Conservation (phyloP, 2,113 vertebrate species). For the Siphamia tubifer region DNA sequence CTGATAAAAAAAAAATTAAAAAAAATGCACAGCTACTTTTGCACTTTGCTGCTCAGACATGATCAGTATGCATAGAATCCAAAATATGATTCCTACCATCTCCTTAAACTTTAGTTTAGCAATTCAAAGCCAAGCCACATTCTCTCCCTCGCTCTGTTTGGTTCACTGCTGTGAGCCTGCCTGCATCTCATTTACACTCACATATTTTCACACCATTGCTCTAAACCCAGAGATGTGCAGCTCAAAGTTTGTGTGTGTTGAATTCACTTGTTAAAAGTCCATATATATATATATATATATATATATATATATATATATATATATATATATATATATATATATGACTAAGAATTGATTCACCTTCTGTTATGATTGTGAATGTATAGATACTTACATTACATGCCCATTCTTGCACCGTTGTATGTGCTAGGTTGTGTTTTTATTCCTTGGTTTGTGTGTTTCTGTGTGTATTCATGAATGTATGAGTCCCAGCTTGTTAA, state of each 20-base stretch:
- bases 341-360: slow-evolving; percentile 32
- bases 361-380: slow-evolving; percentile 1
- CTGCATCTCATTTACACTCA: slow-evolving; percentile 80
- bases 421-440: not conserved
- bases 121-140: slow-evolving; percentile 66
- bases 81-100: slow-evolving; percentile 43
- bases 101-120: slow-evolving; percentile 52
- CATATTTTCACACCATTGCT: slow-evolving; percentile 69
- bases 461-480: slow-evolving; percentile 10
- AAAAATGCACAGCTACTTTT: not conserved
- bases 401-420: not conserved
- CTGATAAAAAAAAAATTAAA: too few species aligned
- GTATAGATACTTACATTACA: not conserved
- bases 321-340: too few species aligned
- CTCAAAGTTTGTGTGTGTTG: slow-evolving; percentile 5
- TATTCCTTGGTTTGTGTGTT: not conserved
- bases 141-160: slow-evolving; percentile 32
- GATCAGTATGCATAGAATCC: slow-evolving; percentile 57
- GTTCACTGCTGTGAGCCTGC: slow-evolving; percentile 68
- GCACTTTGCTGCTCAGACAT: slow-evolving; percentile 15
- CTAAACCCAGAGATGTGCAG: slow-evolving; percentile 53
- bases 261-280: slow-evolving; percentile 6
- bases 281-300: too few species aligned
- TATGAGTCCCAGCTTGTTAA: slow-evolving; percentile 59
- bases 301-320: too few species aligned